These are phyloP conservation scores for Sebastes trivittatus DNA, from an alignment of 2,797 vertebrate genomes.

Conservation along the genomic window DNA sequence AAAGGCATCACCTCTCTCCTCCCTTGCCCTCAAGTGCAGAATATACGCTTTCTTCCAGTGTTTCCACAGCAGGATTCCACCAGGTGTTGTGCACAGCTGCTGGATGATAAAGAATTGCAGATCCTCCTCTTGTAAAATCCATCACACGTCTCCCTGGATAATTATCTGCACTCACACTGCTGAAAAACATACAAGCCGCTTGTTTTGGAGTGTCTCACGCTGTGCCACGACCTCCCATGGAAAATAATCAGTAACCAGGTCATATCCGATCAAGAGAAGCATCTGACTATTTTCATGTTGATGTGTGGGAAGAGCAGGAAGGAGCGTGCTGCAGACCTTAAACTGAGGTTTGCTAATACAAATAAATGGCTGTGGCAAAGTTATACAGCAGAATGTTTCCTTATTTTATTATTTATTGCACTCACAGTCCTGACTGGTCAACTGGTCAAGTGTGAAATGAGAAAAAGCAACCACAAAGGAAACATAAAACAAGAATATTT, in stretches of 20 bases:
- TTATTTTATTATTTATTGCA: constrained; percentile 39
- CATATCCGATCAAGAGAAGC: constrained; percentile 2
- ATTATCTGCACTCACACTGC: constrained; percentile 42
- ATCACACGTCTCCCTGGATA: constrained; percentile 41
- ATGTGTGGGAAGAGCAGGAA: background rate
- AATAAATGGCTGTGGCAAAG: constrained; percentile 13
- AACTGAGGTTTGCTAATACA: constrained; percentile 24
- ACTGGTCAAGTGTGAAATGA: constrained; percentile 66
- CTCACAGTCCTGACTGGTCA: constrained; percentile 14
- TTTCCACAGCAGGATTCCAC: constrained; percentile 41
- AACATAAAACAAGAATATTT: constrained; percentile 32
- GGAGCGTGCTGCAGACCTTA: background rate
- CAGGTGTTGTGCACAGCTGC: constrained; percentile 71
- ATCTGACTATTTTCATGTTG: constrained; percentile 17
- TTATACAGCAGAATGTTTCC: background rate
- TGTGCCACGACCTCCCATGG: constrained; percentile 23
- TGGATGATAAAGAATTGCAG: constrained; percentile 50
- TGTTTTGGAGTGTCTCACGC: constrained; percentile 42
- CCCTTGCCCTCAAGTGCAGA: background rate
- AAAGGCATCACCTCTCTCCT: background rate
- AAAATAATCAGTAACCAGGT: constrained; percentile 33
- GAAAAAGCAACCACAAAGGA: constrained; percentile 47
- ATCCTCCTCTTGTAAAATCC: constrained; percentile 51
- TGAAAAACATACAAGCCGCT: constrained; percentile 49
- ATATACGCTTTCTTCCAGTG: constrained; percentile 1